A percentile compares a stretch with the other conserved stretches of the same genome.
Evolutionary conservation across 2,797 vertebrate species (phyloP).

Genomic region (Petrocephalus schoutedeni): DNA sequence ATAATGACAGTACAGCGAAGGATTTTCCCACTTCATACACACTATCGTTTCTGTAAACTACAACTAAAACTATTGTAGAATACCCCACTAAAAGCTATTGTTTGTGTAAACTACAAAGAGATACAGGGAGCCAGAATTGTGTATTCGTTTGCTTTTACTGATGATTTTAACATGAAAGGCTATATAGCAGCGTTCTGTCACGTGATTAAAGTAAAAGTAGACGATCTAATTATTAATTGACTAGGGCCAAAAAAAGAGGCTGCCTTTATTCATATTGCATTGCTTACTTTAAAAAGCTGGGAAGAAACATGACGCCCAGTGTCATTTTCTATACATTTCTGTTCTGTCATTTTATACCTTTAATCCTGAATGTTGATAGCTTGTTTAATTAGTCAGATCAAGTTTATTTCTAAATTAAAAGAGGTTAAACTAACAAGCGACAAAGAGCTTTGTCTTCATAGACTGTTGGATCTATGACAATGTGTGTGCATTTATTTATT

Average conservation of each 20-base stretch:
- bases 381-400: not conserved
- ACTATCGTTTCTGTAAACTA: not conserved
- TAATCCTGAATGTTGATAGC: not conserved
- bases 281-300: too few relatives aligned
- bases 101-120: not conserved
- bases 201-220: not conserved
- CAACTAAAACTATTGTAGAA: not conserved
- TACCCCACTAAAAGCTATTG: not conserved
- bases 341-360: not conserved
- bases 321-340: not conserved
- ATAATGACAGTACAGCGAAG: not conserved
- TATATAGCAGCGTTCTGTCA: not conserved
- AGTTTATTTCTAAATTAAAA: not conserved
- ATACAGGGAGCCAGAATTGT: not conserved
- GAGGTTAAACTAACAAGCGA: not conserved
- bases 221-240: not conserved
- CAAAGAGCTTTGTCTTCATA: not conserved
- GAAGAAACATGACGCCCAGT: too few relatives aligned
- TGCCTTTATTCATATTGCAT: not conserved
- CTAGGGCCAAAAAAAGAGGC: not conserved
- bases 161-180: not conserved
- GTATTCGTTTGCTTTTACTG: not conserved
- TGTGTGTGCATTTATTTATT: not conserved
- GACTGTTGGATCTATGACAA: not conserved
- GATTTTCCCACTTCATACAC: slow-evolving; percentile 3